Evolutionary conservation across 2,113 vertebrate species (phyloP).

Genomic region (Catharus minimus): DNA sequence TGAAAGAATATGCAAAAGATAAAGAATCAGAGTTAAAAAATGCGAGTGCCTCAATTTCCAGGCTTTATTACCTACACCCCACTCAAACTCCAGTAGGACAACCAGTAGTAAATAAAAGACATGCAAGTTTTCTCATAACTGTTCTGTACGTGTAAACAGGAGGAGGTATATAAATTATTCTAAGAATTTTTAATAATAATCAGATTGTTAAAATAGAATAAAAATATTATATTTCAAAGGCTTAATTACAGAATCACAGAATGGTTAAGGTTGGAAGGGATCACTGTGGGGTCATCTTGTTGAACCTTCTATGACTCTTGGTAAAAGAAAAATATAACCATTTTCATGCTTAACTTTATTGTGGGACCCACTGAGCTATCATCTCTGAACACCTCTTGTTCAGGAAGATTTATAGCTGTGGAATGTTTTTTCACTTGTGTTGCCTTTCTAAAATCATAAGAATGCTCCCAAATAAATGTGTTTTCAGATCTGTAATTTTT

Average conservation of each 20-base stretch:
- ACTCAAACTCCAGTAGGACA: background rate
- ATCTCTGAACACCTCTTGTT: background rate
- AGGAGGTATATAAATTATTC: background rate
- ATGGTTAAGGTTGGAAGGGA: background rate
- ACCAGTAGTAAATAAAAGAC: background rate
- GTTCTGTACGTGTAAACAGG: background rate
- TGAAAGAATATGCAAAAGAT: background rate
- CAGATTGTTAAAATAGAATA: background rate
- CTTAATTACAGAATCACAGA: background rate
- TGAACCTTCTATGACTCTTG: background rate
- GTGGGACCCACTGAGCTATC: background rate
- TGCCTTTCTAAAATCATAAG: background rate
- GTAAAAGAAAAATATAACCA: background rate
- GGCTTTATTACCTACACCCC: background rate
- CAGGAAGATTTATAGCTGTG: background rate
- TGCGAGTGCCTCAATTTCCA: background rate
- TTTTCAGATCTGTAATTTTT: background rate
- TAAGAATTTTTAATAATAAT: background rate
- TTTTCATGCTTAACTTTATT: background rate
- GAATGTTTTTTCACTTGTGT: background rate
- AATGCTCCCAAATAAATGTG: background rate
- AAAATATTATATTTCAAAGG: background rate
- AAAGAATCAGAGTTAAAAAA: background rate
- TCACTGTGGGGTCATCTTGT: background rate
- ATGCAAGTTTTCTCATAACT: background rate